A percentile compares a stretch with the other conserved stretches of the same genome.
These are phyloP conservation scores for Nephrotoma flavescens DNA, from an alignment of 2,888 invertebrate genomes.

Conservation along the genomic window DNA sequence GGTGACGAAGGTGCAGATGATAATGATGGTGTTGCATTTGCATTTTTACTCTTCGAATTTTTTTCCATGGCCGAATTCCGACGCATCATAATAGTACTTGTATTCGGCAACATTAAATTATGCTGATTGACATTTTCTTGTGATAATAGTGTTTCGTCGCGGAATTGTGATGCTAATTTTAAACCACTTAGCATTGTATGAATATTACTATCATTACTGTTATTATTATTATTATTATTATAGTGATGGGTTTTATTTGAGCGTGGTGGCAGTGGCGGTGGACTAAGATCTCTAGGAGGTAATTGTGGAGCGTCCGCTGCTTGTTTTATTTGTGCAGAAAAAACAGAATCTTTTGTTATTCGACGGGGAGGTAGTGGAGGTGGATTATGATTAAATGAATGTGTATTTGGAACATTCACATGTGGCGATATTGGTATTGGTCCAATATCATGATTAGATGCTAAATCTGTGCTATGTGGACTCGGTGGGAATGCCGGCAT, in stretches of 20 bases:
- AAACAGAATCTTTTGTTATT: conserved; percentile 23
- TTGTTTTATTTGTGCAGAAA: conserved; percentile 36
- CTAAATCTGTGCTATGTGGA: not conserved
- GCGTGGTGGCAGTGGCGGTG: conserved; percentile 48
- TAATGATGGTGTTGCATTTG: not conserved
- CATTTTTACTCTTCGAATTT: conserved; percentile 7
- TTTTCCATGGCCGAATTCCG: conserved; percentile 36
- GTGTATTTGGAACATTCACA: conserved; percentile 30
- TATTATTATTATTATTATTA: not conserved
- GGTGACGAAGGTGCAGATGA: not conserved
- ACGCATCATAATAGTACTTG: conserved; percentile 40
- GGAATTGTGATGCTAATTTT: not conserved
- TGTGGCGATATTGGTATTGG: conserved; percentile 31
- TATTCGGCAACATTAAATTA: conserved; percentile 36
- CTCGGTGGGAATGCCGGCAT: not conserved
- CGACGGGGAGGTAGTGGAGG: conserved; percentile 27
- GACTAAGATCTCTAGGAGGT: conserved; percentile 51
- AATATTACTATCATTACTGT: not conserved
- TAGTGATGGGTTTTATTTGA: not conserved
- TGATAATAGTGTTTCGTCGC: conserved; percentile 6
- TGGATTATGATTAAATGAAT: conserved; percentile 23
- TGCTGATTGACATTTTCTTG: conserved; percentile 20
- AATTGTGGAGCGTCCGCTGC: conserved; percentile 52
- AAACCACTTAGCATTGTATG: too few species aligned
- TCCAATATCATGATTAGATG: conserved; percentile 17